These are phyloP conservation scores for Agrypnia vestita DNA, from an alignment of 1,140 invertebrate species.

Conservation along the genomic window DNA sequence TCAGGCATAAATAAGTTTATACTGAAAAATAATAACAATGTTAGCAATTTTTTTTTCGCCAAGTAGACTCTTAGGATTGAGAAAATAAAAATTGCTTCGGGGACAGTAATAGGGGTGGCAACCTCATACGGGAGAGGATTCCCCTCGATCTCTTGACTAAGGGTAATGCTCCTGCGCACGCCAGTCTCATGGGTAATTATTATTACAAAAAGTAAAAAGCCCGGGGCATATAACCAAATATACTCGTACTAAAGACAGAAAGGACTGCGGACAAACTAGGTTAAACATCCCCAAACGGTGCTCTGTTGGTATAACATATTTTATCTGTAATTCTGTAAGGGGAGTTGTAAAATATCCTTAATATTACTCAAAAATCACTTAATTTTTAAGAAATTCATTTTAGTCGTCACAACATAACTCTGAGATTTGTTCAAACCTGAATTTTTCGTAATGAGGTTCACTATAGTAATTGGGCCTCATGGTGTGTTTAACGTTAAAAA, in stretches of 20 bases:
- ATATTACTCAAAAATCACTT: no score
- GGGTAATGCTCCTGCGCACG: slow-evolving; percentile 17
- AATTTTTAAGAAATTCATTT: no score
- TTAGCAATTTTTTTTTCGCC: neutral
- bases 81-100: slow-evolving; percentile 34
- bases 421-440: no score
- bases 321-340: no score
- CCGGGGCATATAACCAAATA: slow-evolving; percentile 50
- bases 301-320: neutral
- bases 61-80: neutral
- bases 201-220: slow-evolving; percentile 59
- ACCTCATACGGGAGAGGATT: neutral
- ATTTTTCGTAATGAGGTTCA: no score
- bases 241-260: neutral
- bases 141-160: slow-evolving; percentile 1
- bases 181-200: slow-evolving; percentile 59
- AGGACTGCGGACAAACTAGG: neutral
- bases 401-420: no score
- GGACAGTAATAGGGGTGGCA: slow-evolving; percentile 5
- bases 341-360: no score
- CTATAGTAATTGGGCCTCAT: no score
- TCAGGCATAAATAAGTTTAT: no score
- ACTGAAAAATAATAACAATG: neutral
- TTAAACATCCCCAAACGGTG: slow-evolving; percentile 1
- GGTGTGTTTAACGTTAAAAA: no score